Evolutionary conservation across 2,113 vertebrate species (phyloP).

Genomic region (Phaethon lepturus): DNA sequence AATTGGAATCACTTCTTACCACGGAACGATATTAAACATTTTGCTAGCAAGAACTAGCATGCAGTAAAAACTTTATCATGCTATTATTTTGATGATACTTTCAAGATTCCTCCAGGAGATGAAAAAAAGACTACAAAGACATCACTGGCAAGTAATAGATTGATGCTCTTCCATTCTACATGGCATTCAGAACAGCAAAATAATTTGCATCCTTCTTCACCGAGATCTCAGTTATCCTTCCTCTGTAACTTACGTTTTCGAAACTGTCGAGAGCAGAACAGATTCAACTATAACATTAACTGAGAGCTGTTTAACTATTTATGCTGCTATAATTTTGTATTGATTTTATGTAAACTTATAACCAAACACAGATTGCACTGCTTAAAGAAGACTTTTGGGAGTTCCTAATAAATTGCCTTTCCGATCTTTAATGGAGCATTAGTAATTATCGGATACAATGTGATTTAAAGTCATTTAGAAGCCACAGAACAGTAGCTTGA

Average conservation of each 20-base stretch:
- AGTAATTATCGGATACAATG: constrained; percentile 62
- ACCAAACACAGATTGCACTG: constrained; percentile 75
- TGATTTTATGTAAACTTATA: constrained; percentile 81
- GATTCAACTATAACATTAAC: constrained; percentile 61
- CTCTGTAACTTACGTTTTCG: constrained; percentile 2
- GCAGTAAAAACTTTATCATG: not conserved
- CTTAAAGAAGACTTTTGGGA: constrained; percentile 76
- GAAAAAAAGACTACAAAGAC: constrained; percentile 19
- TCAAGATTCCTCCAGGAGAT: constrained; percentile 46
- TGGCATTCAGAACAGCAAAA: constrained; percentile 40
- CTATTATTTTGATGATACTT: constrained; percentile 25
- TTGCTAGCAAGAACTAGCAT: not conserved
- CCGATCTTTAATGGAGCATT: constrained; percentile 65
- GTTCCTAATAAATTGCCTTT: constrained; percentile 71
- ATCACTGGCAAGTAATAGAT: constrained; percentile 3
- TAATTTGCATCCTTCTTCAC: constrained; percentile 10
- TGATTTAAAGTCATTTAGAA: constrained; percentile 69
- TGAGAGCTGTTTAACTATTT: constrained; percentile 77
- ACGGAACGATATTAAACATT: not conserved
- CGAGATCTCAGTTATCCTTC: constrained; percentile 19
- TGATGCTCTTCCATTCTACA: constrained; percentile 41
- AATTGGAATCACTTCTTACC: constrained; percentile 2
- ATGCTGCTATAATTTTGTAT: constrained; percentile 79
- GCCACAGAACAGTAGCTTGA: constrained; percentile 2
- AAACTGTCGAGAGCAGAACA: not conserved